Conservation (phyloP, 1,140 invertebrate genomes). For the Procambarus virginalis region DNA sequence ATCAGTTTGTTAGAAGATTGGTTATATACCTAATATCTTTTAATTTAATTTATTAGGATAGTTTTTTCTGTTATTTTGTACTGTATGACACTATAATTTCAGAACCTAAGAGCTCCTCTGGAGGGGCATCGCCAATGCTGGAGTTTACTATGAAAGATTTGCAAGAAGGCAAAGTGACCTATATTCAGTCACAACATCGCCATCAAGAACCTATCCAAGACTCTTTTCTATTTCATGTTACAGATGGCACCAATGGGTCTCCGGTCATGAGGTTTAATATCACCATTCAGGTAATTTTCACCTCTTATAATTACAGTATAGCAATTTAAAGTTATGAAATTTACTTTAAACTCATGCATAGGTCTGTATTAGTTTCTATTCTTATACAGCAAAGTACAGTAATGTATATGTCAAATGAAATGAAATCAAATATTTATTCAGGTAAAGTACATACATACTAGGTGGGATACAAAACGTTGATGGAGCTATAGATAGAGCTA, state of each 20-base stretch:
- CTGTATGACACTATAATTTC: background rate
- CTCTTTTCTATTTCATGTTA: conserved; percentile 56
- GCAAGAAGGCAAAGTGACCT: conserved; percentile 37
- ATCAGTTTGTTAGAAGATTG: background rate
- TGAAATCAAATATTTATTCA: too few relatives aligned
- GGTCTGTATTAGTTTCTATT: too few relatives aligned
- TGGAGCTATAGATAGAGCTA: too few relatives aligned
- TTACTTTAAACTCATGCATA: too few relatives aligned
- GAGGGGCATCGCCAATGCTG: background rate
- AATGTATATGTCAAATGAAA: too few relatives aligned
- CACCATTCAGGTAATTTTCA: conserved; percentile 58
- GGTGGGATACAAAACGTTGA: too few relatives aligned
- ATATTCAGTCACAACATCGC: conserved; percentile 66
- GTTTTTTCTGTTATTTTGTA: background rate
- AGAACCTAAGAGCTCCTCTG: conserved; percentile 13
- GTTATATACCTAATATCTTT: background rate
- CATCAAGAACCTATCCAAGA: conserved; percentile 65
- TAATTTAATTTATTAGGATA: background rate
- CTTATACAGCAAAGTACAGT: too few relatives aligned
- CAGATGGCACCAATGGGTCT: conserved; percentile 47
- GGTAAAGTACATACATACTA: too few relatives aligned
- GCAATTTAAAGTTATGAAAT: too few relatives aligned
- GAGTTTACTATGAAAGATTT: conserved; percentile 47
- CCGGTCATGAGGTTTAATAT: conserved; percentile 55
- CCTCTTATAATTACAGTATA: too few relatives aligned